Evolutionary conservation across 2,888 invertebrate genomes (phyloP).

Genomic region (Pristionchus arcanus): DNA sequence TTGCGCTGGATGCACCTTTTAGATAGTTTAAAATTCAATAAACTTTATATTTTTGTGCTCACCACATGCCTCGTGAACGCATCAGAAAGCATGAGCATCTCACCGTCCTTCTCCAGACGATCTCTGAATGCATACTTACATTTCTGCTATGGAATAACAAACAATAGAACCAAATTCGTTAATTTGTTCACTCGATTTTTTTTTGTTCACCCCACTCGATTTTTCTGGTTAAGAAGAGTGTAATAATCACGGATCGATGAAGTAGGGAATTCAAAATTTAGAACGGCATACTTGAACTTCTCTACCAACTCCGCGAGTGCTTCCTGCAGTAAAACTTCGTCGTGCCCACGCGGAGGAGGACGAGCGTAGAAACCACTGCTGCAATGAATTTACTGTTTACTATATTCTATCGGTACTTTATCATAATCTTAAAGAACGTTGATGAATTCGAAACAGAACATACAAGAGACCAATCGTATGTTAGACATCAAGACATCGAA

Average conservation of each 20-base stretch:
- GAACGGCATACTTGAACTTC: not conserved
- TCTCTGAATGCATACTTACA: no score
- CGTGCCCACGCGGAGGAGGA: not conserved
- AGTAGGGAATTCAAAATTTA: no score
- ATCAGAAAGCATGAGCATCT: conserved; percentile 4
- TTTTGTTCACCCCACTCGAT: no score
- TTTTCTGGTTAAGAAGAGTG: no score
- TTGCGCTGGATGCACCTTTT: not conserved
- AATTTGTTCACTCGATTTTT: no score
- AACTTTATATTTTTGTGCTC: not conserved
- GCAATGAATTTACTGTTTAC: not conserved
- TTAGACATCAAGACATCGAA: not conserved
- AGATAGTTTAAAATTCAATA: no score
- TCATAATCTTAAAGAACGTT: no score
- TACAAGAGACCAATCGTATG: no score
- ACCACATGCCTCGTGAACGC: not conserved
- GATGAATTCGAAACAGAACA: no score
- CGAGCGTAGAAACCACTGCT: conserved; percentile 44
- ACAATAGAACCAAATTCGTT: no score
- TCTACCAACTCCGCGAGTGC: not conserved
- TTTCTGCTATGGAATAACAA: no score
- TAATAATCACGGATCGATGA: no score
- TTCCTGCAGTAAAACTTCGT: not conserved
- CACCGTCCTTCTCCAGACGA: not conserved
- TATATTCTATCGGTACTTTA: not conserved